phyloP scores from a whole-genome alignment of 2,888 invertebrate species.

The Eupithecia subfuscata region DNA sequence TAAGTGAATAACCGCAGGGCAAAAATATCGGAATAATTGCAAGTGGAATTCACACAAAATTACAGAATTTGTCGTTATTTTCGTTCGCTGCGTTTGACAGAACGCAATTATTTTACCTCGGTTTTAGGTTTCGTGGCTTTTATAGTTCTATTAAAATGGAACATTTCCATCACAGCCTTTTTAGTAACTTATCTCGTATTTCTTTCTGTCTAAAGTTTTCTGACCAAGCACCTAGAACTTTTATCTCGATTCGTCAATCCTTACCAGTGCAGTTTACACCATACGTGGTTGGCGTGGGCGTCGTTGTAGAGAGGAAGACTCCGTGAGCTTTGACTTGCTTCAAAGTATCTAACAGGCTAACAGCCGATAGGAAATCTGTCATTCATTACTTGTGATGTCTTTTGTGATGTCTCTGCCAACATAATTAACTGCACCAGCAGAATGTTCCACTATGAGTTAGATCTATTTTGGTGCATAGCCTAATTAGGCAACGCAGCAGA shows the following conservation, averaged over 20 bases:
- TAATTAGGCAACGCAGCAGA: not conserved
- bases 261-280: not conserved
- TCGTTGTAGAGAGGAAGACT: not conserved
- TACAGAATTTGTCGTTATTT: slow-evolving; percentile 26
- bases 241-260: not conserved
- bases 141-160: slow-evolving; percentile 11
- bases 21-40: slow-evolving; percentile 21
- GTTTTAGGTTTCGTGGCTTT: slow-evolving; percentile 20
- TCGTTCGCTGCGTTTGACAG: slow-evolving; percentile 27
- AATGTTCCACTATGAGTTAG: not conserved
- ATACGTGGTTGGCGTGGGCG: not conserved
- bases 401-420: not conserved
- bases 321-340: not conserved
- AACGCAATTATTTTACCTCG: slow-evolving; percentile 17
- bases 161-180: not conserved
- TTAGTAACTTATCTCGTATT: not conserved
- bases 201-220: not conserved
- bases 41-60: slow-evolving; percentile 17
- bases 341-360: not conserved
- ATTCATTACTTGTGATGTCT: no score
- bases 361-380: no score
- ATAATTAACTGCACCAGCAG: not conserved
- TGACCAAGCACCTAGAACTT: not conserved
- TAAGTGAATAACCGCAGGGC: slow-evolving; percentile 17
- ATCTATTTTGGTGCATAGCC: not conserved